Evolutionary conservation across 2,888 invertebrate species (phyloP), one percentile per base, ranked within the genome.

Genomic region (Scaptomyza caliginosa): DNA sequence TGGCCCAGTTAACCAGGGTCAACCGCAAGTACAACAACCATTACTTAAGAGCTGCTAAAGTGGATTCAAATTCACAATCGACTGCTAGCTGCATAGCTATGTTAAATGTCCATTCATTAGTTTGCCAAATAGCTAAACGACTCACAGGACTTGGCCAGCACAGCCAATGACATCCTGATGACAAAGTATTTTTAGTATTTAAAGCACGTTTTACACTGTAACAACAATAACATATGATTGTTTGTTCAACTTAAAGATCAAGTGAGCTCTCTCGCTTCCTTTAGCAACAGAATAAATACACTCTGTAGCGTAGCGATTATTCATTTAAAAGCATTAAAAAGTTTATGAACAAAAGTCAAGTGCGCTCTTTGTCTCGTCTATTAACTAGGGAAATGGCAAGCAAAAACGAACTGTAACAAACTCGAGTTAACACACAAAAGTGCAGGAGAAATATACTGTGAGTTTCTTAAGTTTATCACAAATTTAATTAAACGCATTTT

Each of bases 51-150:
- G 26, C 48, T 49, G 39, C 8, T 40, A 57, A 65, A 75, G 54
- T 52, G 36, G 21, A 51, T 63, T 26, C 39, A 48, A 58, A 74
- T 58, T 24, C 50, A 39, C 62, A 65, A 71, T 57, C 65, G 48
- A 63, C 55, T 60, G 52, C 36, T 40, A 32, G 13, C 32, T 8
- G 49, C 63, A 58, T 42, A 0, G 28, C 28, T 28, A 58, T 52
- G 60, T 58, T 62, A 70, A 86, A 63, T 86, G 65, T 26, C 72
- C 77, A 73, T 66, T 77, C 81, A 78, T 84, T 80, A 80, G 80
- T 79, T 76, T 26, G 46, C 55, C 72, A 83, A 67, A 71, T 76
- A 63, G 64, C 42, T 51, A 17, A 46, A 21, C 11, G 21, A 28
- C 10, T 30, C 19, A 8, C n/a, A 28, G 3, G 19, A 28, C 8